phyloP scores from a whole-genome alignment of 1,140 invertebrate genomes.

The Cotesia typhae region DNA sequence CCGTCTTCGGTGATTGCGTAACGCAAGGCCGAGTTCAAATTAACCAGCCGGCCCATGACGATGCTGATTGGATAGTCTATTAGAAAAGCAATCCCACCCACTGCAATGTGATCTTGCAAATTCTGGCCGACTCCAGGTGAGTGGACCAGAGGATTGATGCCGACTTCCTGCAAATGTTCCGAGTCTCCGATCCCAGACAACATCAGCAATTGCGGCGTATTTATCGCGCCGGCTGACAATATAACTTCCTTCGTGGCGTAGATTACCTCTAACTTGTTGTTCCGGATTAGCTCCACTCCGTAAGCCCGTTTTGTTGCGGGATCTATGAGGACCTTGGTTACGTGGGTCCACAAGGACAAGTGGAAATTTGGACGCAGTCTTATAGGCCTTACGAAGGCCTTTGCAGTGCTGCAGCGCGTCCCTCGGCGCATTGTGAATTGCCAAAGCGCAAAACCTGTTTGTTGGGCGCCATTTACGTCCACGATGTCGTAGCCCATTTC shows the following conservation, averaged over 20 bases:
- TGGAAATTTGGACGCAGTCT: conserved; percentile 78
- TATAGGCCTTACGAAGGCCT: conserved; percentile 82
- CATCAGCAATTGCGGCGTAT: conserved; percentile 83
- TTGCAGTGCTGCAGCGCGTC: conserved; percentile 79
- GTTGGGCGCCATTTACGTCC: conserved; percentile 80
- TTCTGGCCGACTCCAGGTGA: conserved; percentile 81
- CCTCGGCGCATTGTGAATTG: conserved; percentile 85
- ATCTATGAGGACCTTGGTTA: conserved; percentile 80
- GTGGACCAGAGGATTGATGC: conserved; percentile 75
- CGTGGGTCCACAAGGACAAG: conserved; percentile 78
- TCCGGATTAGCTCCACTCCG: conserved; percentile 80
- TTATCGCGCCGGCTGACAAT: conserved; percentile 80
- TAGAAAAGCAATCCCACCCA: conserved; percentile 79
- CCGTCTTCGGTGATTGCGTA: conserved; percentile 83
- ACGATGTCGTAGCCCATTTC: conserved; percentile 89
- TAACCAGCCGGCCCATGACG: conserved; percentile 78
- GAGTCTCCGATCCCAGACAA: conserved; percentile 83
- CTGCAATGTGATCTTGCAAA: conserved; percentile 85
- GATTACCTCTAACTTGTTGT: conserved; percentile 72
- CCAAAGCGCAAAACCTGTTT: conserved; percentile 82
- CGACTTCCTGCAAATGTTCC: conserved; percentile 74
- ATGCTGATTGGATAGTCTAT: conserved; percentile 83
- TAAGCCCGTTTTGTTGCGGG: conserved; percentile 74
- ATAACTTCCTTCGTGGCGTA: conserved; percentile 82
- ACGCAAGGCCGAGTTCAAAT: conserved; percentile 77